These are phyloP conservation scores for Gobius niger DNA, from an alignment of 2,113 vertebrate genomes.

Conservation along the genomic window DNA sequence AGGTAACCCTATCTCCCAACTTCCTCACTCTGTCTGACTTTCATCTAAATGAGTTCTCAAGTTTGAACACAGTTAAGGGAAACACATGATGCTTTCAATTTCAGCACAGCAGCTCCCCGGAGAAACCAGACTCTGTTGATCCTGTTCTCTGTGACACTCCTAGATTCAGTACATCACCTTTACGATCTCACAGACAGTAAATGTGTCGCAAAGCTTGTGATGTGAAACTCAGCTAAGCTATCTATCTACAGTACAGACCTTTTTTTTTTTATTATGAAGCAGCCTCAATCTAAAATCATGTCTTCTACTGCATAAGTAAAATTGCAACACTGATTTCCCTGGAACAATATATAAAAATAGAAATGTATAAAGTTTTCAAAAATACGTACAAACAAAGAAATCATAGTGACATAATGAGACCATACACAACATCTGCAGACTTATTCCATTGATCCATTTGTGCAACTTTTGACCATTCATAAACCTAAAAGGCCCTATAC, in stretches of 20 bases:
- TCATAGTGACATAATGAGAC: no score
- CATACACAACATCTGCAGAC: no score
- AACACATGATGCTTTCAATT: slow-evolving; percentile 35
- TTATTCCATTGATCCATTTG: no score
- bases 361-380: no score
- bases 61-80: slow-evolving; percentile 29
- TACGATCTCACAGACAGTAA: slow-evolving; percentile 5
- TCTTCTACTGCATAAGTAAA: neutral
- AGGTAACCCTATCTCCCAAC: slow-evolving; percentile 48
- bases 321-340: no score
- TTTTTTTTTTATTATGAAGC: neutral
- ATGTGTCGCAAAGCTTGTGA: neutral
- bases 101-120: slow-evolving; percentile 21
- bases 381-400: no score
- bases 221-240: neutral
- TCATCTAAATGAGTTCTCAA: slow-evolving; percentile 55
- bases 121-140: slow-evolving; percentile 12
- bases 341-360: no score
- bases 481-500: no score
- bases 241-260: neutral
- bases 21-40: slow-evolving; percentile 51
- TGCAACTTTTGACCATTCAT: no score
- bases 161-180: slow-evolving; percentile 17
- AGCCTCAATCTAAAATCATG: neutral
- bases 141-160: slow-evolving; percentile 20